Evolutionary conservation across 2,888 invertebrate species (phyloP).

Genomic region (Linnaemya tessellans): DNA sequence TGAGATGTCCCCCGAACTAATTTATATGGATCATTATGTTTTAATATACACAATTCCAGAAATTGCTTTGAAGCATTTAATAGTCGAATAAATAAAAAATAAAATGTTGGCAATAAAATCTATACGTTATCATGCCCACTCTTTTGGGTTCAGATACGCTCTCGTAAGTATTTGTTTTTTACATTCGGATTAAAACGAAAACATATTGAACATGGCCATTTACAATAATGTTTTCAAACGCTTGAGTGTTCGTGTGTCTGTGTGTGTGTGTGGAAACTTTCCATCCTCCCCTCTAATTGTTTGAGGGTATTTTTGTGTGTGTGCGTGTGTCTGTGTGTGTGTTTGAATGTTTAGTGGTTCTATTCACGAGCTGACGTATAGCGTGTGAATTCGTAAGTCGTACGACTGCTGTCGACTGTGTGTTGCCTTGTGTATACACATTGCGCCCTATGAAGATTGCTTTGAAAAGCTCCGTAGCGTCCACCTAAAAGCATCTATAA

Average conservation of each 20-base stretch:
- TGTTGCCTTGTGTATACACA: no score
- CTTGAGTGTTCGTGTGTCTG: not conserved
- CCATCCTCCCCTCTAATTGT: conserved; percentile 16
- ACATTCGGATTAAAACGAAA: conserved; percentile 10
- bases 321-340: conserved; percentile 4
- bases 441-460: no score
- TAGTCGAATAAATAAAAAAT: conserved; percentile 1
- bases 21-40: not conserved
- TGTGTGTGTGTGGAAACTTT: conserved; percentile 30
- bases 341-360: not conserved
- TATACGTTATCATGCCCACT: conserved; percentile 8
- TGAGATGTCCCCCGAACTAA: not conserved
- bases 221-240: conserved; percentile 53
- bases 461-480: no score
- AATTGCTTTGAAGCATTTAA: not conserved
- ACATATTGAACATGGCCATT: conserved; percentile 65
- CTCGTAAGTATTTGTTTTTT: conserved; percentile 19
- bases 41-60: not conserved
- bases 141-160: not conserved
- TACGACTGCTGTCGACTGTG: not conserved
- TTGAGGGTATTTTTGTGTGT: not conserved
- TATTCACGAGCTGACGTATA: not conserved
- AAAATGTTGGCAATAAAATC: conserved; percentile 45
- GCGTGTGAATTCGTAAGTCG: not conserved
- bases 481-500: no score